Percentiles rank a stretch among this genome's conserved stretches.
phyloP scores from a whole-genome alignment of 2,113 vertebrate species.

The Onychorhynchus coronatus region DNA sequence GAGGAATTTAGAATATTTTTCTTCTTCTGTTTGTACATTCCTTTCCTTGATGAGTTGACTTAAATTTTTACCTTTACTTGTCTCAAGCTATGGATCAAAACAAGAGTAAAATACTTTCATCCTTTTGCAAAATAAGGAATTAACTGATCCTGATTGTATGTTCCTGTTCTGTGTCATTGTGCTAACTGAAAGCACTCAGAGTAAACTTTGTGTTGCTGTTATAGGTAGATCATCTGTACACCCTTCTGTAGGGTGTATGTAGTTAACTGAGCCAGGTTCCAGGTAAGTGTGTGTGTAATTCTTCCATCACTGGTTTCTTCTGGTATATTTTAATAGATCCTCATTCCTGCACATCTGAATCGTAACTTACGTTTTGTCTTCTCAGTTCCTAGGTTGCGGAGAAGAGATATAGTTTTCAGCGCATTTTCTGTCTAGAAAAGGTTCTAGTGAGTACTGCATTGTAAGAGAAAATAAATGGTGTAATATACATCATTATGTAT shows the following conservation, averaged over 20 bases:
- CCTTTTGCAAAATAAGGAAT: conserved; percentile 3
- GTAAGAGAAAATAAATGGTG: neutral
- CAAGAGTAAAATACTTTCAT: neutral
- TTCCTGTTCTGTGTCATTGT: neutral
- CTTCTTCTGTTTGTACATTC: neutral
- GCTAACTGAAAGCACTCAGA: neutral
- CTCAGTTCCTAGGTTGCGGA: neutral
- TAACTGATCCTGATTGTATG: neutral
- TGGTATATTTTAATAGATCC: neutral
- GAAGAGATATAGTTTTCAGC: neutral
- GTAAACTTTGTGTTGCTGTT: neutral
- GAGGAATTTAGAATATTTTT: neutral
- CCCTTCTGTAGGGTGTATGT: neutral
- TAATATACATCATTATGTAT: neutral
- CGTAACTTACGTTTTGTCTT: neutral
- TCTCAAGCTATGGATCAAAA: neutral
- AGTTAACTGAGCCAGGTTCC: neutral
- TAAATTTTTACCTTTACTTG: neutral
- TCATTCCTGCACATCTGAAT: neutral
- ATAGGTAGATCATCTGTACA: neutral
- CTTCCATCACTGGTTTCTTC: neutral
- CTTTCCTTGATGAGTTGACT: neutral
- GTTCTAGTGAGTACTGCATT: neutral
- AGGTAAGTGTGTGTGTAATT: neutral
- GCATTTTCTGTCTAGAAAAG: neutral